Evolutionary conservation across 1,140 invertebrate species (phyloP), one percentile per base, ranked within the genome.

Genomic region (Rhyacophila brunnea): DNA sequence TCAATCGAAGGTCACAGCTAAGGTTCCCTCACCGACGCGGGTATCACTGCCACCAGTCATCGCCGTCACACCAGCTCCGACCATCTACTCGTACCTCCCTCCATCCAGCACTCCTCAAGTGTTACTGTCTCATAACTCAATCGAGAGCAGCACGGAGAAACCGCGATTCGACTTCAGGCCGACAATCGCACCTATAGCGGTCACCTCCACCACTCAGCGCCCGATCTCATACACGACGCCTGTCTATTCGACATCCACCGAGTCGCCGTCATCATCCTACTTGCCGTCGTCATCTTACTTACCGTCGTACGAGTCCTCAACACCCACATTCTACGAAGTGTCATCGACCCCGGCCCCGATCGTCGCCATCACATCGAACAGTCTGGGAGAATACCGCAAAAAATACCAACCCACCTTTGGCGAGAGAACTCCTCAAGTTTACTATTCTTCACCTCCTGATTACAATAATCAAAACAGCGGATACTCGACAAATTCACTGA

Each of bases 111-210:
- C 77, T 70, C 17, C 74, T 68, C 15, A 69, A 50, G 75, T 80
- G 0, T 66, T 71, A 48, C 70, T 79, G 0, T 77, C 77, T n/a
- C 74, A 74, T 10, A 79, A 79, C 57, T 77, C 75, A 1, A 71
- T 78, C 5, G 76, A 77, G 51, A 68, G 69, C 40, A 73, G 74
- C 11, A 64, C 68, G 1, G 70, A 72, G 3, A 69, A 36, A 19
- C 65, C 65, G 11, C 19, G 51, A 28, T 78, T 69, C 50, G 68
- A 79, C 52, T 72, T 73, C 34, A 71, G 68, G 59, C 74, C 77
- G 5, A 77, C 77, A 2, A 71, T 75, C 1, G 55, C 73, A 20
- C 74, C 77, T 6, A 74, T 76, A 4, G 74, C 74, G 35, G 67
- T 68, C 4, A 65, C 13, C 28, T 40, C 53, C 7, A 36, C 19